Base-by-base conservation (phyloP, 2,888 invertebrate genomes). In the Meiosimyza decipiens region DNA sequence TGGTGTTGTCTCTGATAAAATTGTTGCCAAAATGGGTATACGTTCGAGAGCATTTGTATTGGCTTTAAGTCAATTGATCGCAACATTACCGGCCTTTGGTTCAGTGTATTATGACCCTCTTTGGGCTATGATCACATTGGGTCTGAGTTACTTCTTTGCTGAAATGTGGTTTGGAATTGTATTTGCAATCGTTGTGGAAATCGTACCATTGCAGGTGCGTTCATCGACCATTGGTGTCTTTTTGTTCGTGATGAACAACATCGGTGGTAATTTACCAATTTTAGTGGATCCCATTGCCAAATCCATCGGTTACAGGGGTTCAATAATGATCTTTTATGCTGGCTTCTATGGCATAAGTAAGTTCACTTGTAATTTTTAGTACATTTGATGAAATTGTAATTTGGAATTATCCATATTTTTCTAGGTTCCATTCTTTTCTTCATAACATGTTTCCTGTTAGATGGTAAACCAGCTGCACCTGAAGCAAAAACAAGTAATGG, bases 131-230 rank as follows among this genome's bases (percentile, higher is more conserved):
- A 92, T 95, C 77, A 94, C 94, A 0, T 90, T 96, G 3, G 95
- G 95, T n/a, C 89, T 94, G 74, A 95, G 95, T 1, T 96, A 95
- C 84, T 94, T 96, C 88, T 95, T 95, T 80, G 95, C 96, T 80
- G 96, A 96, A 88, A 96, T 95, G 95, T 96, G 96, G 96, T 96
- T 96, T 86, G 96, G 96, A 65, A 95, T 96, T 76, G 92, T 96
- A 5, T 96, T 96, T 86, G 95, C 96, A 4, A 94, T 96, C 82
- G 89, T 96, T 3, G 95, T 96, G 1, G 96, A 96, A 88, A 94
- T 96, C 75, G 95, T 96, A 1, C 95, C 95, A 0, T 82, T 94
- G 63, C 90, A 92, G 7, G 91, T 95, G 15, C 90, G 96, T 63
- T 95, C 95, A 6, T 95, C 95, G 54, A 94, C 95, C 0, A 92